These are phyloP conservation scores for Phylloscopus whistleri DNA, from an alignment of 2,113 vertebrate genomes.

Conservation along the genomic window DNA sequence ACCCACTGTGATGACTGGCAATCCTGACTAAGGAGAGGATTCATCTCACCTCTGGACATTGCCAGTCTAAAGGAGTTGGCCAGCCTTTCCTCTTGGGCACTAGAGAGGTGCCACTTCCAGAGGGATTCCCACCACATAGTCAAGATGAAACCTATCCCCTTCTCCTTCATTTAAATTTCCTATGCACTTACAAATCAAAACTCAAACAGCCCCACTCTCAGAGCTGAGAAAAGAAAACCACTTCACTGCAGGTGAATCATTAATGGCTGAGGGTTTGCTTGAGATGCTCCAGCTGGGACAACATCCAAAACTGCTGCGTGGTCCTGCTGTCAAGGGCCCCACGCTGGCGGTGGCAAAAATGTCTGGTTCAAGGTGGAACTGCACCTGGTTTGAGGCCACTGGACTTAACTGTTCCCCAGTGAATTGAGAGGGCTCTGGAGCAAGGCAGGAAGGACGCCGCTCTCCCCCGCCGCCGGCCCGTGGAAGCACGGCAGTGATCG, in stretches of 20 bases:
- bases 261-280: not conserved
- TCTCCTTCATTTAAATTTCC: not conserved
- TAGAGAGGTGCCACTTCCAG: not conserved
- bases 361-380: not conserved
- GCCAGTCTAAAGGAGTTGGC: not conserved
- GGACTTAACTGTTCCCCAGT: not conserved
- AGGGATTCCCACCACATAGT: not conserved
- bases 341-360: not conserved
- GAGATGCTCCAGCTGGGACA: not conserved
- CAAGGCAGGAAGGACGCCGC: not conserved
- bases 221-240: not conserved
- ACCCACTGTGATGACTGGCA: not conserved
- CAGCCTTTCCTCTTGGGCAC: not conserved
- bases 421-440: not conserved
- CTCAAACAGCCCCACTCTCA: not conserved
- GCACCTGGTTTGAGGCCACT: not conserved
- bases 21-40: not conserved
- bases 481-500: not conserved
- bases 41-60: not conserved
- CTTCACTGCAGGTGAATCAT: not conserved
- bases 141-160: not conserved
- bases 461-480: not conserved
- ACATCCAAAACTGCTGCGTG: fast-evolving
- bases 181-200: not conserved
- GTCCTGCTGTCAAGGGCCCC: not conserved